phyloP scores from a whole-genome alignment of 64 coral and sea anemone genomes.

The Actinia equina region DNA sequence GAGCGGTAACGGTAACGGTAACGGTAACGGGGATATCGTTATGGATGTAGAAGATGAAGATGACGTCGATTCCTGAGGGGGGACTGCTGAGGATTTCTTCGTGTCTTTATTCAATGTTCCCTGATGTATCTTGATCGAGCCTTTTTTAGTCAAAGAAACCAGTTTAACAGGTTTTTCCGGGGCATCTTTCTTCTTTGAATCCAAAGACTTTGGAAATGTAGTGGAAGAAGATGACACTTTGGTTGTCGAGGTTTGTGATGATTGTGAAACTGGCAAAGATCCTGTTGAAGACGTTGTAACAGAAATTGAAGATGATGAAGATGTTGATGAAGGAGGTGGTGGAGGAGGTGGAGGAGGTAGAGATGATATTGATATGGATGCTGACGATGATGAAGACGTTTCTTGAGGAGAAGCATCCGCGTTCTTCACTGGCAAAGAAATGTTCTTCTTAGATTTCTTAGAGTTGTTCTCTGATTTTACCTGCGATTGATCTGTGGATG shows the following conservation, averaged over 20 bases:
- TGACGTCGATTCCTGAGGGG: not conserved
- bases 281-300: not conserved
- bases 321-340: not conserved
- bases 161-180: not conserved
- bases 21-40: not conserved
- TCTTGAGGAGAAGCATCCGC: not conserved
- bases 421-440: not conserved
- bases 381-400: not conserved
- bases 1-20: not conserved
- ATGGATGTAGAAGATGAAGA: constrained; percentile 4
- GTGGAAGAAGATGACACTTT: constrained; percentile 9
- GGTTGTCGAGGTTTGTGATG: not conserved
- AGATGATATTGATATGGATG: not conserved
- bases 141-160: not conserved
- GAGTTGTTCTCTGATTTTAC: not conserved
- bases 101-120: not conserved
- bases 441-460: not conserved
- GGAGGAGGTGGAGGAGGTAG: not conserved
- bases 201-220: not conserved
- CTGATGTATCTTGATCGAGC: not conserved
- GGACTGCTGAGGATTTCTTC: not conserved
- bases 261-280: not conserved
- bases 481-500: not conserved
- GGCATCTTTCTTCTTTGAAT: not conserved
- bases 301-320: not conserved